phyloP scores from a whole-genome alignment of 2,797 vertebrate species.

The Pangasius larnaudii region DNA sequence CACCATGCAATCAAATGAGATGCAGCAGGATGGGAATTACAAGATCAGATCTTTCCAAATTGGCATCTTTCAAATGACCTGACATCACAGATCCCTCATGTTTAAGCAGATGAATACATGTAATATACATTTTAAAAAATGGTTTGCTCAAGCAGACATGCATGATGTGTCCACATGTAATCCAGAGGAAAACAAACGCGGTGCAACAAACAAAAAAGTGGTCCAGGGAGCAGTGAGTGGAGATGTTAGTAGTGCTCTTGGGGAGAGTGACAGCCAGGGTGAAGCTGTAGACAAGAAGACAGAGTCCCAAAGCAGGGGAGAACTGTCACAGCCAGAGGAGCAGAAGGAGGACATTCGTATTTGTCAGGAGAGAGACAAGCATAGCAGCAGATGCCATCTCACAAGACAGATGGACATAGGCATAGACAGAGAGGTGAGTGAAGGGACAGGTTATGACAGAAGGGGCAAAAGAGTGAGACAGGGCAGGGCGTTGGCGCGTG shows the following conservation, averaged over 20 bases:
- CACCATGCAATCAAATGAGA: constrained; percentile 34
- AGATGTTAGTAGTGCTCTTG: constrained; percentile 29
- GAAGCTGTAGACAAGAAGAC: constrained; percentile 40
- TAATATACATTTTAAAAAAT: constrained; percentile 10
- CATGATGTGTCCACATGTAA: constrained; percentile 17
- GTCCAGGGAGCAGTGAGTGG: constrained; percentile 1
- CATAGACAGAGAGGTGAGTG: constrained; percentile 33
- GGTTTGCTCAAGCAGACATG: constrained; percentile 41
- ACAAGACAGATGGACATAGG: constrained; percentile 23
- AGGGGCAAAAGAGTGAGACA: background rate
- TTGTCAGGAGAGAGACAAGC: constrained; percentile 31
- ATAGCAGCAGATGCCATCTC: constrained; percentile 27
- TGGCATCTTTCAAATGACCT: background rate
- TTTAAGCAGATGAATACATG: constrained; percentile 17
- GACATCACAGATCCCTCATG: constrained; percentile 18
- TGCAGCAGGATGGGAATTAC: constrained; percentile 33
- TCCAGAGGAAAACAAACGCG: constrained; percentile 17
- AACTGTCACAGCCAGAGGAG: constrained; percentile 32
- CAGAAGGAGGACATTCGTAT: constrained; percentile 35
- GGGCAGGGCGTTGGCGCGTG: constrained; percentile 24
- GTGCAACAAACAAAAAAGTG: constrained; percentile 29
- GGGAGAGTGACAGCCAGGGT: constrained; percentile 36
- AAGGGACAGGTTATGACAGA: constrained; percentile 31
- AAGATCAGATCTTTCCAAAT: constrained; percentile 1
- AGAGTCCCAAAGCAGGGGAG: constrained; percentile 41